Conservation (phyloP, 1,140 invertebrate genomes). For the Hetaerina americana region DNA sequence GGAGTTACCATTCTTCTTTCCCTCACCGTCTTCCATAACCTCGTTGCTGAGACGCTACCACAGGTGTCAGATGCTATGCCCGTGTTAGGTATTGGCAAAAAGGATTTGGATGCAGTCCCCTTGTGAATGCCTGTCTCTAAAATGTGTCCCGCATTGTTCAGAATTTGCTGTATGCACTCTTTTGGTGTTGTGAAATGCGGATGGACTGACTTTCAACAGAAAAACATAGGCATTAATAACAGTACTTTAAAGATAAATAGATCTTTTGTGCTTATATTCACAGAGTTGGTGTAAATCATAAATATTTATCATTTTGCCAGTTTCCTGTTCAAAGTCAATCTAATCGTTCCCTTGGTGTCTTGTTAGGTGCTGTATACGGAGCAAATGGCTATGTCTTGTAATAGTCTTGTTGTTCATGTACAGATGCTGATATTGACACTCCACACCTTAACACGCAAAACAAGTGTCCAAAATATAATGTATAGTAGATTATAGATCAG, state of each 20-base stretch:
- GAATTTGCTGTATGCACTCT: background rate
- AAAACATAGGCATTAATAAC: too few species aligned
- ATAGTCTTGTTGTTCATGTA: background rate
- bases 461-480: background rate
- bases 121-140: background rate
- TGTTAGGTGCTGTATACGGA: background rate
- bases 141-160: background rate
- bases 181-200: background rate
- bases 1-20: slow-evolving; percentile 60
- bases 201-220: background rate
- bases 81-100: slow-evolving; percentile 27
- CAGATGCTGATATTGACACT: background rate
- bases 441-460: background rate
- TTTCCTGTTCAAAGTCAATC: background rate
- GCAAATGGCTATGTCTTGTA: background rate
- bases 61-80: slow-evolving; percentile 37
- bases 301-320: background rate
- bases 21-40: slow-evolving; percentile 48
- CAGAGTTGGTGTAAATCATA: background rate
- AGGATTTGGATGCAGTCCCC: background rate
- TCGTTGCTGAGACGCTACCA: slow-evolving; percentile 38
- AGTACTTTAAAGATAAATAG: too few species aligned
- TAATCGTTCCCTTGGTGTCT: background rate
- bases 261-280: too few species aligned
- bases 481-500: background rate